Evolutionary conservation across 2,113 vertebrate species (phyloP).

Genomic region (Podarcis raffonei): DNA sequence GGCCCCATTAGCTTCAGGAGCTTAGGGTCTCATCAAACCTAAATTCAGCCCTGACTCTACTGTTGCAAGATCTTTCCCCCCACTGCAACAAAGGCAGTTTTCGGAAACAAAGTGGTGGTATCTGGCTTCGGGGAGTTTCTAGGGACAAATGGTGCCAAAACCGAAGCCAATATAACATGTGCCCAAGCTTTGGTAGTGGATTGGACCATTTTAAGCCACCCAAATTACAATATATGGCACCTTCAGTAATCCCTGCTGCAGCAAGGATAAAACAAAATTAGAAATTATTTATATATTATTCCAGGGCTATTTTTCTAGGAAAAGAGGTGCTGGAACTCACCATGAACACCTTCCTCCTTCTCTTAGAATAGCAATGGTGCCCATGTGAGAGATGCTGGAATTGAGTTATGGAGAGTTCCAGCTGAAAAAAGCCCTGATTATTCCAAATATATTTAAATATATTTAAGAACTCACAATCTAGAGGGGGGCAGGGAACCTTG

Average conservation of each 20-base stretch:
- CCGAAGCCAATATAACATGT: not conserved
- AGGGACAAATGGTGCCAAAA: not conserved
- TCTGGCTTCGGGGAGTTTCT: not conserved
- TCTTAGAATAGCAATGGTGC: too few species aligned
- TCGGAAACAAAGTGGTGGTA: too few species aligned
- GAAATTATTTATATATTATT: not conserved
- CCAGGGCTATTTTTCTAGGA: not conserved
- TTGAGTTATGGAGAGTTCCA: too few species aligned
- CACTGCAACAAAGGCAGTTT: not conserved
- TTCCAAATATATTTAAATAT: too few species aligned
- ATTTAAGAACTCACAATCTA: not conserved
- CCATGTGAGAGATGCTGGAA: too few species aligned
- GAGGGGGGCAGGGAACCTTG: constrained; percentile 36
- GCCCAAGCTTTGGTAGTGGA: not conserved
- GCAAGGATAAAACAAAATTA: not conserved
- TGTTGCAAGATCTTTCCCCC: not conserved
- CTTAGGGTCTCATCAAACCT: too few species aligned
- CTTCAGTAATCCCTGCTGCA: not conserved
- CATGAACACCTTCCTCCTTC: too few species aligned
- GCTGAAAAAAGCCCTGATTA: too few species aligned
- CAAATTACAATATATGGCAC: not conserved
- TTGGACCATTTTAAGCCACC: not conserved
- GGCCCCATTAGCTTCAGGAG: too few species aligned
- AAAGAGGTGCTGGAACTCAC: too few species aligned
- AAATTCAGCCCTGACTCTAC: too few species aligned